These are phyloP conservation scores for Phylloscopus collybita DNA, from an alignment of 2,797 vertebrate species.

Conservation along the genomic window DNA sequence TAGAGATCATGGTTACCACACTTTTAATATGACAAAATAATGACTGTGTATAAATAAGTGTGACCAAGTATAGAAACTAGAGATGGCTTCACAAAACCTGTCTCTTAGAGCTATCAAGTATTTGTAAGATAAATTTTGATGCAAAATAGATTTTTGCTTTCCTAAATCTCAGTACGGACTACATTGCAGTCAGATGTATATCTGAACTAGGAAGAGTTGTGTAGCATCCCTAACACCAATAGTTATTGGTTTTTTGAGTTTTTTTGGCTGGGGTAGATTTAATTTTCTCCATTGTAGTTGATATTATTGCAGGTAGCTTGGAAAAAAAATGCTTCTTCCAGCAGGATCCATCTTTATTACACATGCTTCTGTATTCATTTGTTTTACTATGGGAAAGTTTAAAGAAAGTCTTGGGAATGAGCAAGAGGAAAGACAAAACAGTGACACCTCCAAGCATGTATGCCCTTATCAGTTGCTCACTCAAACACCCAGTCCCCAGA, in stretches of 20 bases:
- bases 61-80: background rate
- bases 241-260: background rate
- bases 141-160: background rate
- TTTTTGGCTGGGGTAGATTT: background rate
- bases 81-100: background rate
- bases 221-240: background rate
- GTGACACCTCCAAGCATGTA: background rate
- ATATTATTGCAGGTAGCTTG: background rate
- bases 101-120: background rate
- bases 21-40: background rate
- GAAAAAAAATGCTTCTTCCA: background rate
- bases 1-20: background rate
- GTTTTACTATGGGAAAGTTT: background rate
- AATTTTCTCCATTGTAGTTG: background rate
- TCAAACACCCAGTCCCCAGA: background rate
- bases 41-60: background rate
- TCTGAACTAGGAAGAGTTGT: background rate
- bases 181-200: background rate
- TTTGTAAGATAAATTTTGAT: background rate
- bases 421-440: background rate
- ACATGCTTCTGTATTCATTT: background rate
- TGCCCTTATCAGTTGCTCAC: background rate
- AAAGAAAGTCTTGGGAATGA: background rate
- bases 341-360: background rate
- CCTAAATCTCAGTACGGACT: background rate